Conservation (phyloP, 2,888 invertebrate species). For the Dexiosoma caninum region DNA sequence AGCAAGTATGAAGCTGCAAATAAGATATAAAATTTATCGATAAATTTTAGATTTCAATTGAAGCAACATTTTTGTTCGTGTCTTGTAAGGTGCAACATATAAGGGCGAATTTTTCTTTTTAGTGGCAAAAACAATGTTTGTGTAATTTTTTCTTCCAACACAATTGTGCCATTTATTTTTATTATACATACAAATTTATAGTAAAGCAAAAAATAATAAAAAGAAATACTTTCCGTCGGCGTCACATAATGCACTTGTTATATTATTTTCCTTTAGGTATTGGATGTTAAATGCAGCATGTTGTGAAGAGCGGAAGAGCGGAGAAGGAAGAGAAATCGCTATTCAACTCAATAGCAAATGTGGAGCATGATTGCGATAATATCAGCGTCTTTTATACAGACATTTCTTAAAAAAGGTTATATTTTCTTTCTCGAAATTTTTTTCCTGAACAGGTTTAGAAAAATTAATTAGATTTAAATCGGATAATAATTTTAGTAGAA, state of each 20-base stretch:
- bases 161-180: not conserved
- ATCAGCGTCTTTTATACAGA: too few species aligned
- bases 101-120: not conserved
- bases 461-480: too few species aligned
- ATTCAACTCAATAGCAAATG: too few species aligned
- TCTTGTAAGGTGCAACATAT: not conserved
- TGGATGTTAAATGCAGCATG: slow-evolving; percentile 17
- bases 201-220: not conserved
- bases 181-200: not conserved
- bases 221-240: not conserved
- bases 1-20: slow-evolving; percentile 15
- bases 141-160: not conserved
- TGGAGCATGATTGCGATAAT: too few species aligned
- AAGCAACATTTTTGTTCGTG: not conserved
- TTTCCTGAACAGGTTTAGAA: too few species aligned
- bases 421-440: too few species aligned
- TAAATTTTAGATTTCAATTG: slow-evolving; percentile 32
- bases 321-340: too few species aligned
- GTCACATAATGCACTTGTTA: slow-evolving; percentile 36
- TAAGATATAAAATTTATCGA: slow-evolving; percentile 47
- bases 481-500: too few species aligned
- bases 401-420: too few species aligned
- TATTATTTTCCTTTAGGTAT: slow-evolving; percentile 53
- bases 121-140: slow-evolving; percentile 9
- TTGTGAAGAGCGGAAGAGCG: not conserved